These are phyloP conservation scores for Tanaodytes sp. DNA, from an alignment of 2,888 invertebrate species.

Conservation along the genomic window DNA sequence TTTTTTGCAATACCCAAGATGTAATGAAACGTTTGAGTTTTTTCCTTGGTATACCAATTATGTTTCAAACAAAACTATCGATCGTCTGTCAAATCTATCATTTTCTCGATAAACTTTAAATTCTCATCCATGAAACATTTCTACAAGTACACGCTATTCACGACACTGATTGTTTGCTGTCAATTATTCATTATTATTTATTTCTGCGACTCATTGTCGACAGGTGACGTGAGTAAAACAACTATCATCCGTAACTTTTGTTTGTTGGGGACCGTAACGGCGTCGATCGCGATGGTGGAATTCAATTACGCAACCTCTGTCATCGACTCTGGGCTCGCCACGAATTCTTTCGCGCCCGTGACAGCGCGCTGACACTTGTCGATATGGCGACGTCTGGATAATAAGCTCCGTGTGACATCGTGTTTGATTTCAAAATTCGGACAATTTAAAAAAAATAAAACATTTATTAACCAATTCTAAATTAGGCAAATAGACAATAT, in stretches of 20 bases:
- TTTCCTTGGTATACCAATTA: too few species aligned
- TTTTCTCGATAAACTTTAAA: too few species aligned
- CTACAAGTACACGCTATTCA: too few species aligned
- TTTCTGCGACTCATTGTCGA: conserved; percentile 10
- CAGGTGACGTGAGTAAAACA: conserved; percentile 20
- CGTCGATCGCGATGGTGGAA: conserved; percentile 39
- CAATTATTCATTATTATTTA: conserved; percentile 1
- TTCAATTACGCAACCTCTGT: conserved; percentile 35
- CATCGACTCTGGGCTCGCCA: conserved; percentile 32
- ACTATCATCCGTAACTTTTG: conserved; percentile 26
- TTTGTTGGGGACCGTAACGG: conserved; percentile 23
- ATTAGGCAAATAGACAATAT: too few species aligned
- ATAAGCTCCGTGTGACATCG: conserved; percentile 26
- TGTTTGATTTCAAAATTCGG: conserved; percentile 27
- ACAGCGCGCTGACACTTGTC: conserved; percentile 40
- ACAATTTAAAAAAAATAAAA: too few species aligned
- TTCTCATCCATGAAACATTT: too few species aligned
- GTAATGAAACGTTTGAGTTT: too few species aligned
- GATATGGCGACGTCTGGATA: conserved; percentile 31
- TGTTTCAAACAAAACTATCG: too few species aligned
- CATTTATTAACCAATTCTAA: conserved; percentile 8
- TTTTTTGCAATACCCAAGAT: too few species aligned
- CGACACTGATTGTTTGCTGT: background rate
- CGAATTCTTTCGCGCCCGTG: conserved; percentile 39
- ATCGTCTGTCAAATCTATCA: too few species aligned